Evolutionary conservation across 53 echinoderm and acorn worm genomes (phyloP), one percentile per base, ranked within the genome.

Genomic region (Astropecten irregularis): DNA sequence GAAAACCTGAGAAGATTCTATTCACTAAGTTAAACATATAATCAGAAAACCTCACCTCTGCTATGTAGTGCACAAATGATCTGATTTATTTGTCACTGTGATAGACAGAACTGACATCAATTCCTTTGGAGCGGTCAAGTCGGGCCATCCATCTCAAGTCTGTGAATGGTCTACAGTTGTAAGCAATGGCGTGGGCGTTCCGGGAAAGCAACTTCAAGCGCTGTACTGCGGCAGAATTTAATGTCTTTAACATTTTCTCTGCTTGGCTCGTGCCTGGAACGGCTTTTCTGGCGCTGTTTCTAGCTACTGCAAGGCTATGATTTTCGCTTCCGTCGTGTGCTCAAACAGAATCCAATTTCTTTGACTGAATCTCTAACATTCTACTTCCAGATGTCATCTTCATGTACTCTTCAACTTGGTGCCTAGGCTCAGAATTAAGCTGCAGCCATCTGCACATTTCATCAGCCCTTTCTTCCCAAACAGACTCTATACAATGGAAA

Each of bases 101-200:
- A 35, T 85, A 85, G 5, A 32, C 49, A 8, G 47, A 33, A 5
- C 74, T 66, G 1, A 85, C 42, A 22, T 49, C 29, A 15, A 74
- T 1, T 66, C 86, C 35, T 74, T 85, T 38, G 31, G 16, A 3
- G 36, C 39, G 21, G 36, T 38, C 36, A 71, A 72, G 66, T 19
- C 32, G 16, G 30, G 70, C 48, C 66, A 82, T 56, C 90, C 90
- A 90, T 25, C 23, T 5, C 16, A 70, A 82, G 62, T 90, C 86
- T 0, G 86, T 69, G 56, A 82, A 90, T 9, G 86, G 86, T 11
- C 83, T 32, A 38, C 90, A 68, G 20, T 86, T 74, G 19, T 53
- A 70, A 33, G 90, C 82, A 14, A 90, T 54, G 11, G 90, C 81
- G 48, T 90, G 90, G 48, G 82, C 62, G 36, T 77, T 90, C 15